Base-by-base conservation (phyloP, 2,888 invertebrate species). In the Fragum whitleyi region DNA sequence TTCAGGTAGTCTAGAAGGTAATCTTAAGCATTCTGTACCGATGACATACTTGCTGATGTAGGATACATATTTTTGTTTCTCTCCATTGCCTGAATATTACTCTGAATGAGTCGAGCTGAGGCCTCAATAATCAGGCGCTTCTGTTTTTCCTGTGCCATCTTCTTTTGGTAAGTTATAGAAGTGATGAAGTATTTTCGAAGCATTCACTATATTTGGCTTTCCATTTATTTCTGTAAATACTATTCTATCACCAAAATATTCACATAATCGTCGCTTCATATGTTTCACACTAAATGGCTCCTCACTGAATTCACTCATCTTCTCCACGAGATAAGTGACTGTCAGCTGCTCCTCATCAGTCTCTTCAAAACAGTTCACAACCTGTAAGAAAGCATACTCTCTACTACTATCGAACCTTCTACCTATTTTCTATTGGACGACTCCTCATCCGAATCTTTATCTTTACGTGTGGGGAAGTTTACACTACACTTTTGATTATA, bases 41-140 rank as follows among this genome's bases (percentile, higher is more conserved):
- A 51, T 39, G 28, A 26, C 28, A 74, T 71, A 65, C 74, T 74
- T 47, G 16, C 7, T 29, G 72, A 26, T 21, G 57, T 6, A 29
- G 81, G 81, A 55, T 81, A 81, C 7, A 53, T 2, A 29, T 51
- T 57, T 47, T 70, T 68, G 6, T 19, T 57, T n/a, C n/a, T 9
- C 16, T 42, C 5, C 11, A 87, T 26, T 29, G 26, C 16, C 74
- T 81, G 83, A 21, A 87, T 88, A 62, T 89, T 88, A 75, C 32
- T 72, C 68, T 76, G 83, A 11, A 88, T 87, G n/a, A 89, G 69
- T 61, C 86, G 78, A 51, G 85, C 87, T 26, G 87, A 87, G n/a
- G 83, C 57, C 71, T 83, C 32, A 14, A 88, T 78, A 14, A 88
- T 57, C 39, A 47, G 59, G 61, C 47, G 36, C 67, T 87, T 83